Conservation (phyloP, 2,113 vertebrate species). For the Eretmochelys imbricata region DNA sequence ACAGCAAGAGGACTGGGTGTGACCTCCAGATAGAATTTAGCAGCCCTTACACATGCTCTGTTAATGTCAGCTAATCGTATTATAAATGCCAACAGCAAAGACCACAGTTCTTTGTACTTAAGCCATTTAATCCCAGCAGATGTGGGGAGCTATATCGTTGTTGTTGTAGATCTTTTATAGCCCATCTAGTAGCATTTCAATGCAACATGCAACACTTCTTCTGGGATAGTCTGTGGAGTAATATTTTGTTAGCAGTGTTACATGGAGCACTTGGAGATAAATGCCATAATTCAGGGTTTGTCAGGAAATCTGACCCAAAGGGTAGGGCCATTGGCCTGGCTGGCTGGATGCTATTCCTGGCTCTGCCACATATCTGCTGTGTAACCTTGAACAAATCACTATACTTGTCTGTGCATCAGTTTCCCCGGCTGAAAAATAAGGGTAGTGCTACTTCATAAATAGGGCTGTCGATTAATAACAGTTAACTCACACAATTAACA, state of each 20-base stretch:
- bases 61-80: accelerated
- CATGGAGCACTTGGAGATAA: neutral
- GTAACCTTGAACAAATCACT: neutral
- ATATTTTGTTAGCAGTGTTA: neutral
- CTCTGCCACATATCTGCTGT: neutral
- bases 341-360: neutral
- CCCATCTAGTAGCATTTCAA: accelerated
- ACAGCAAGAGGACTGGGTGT: neutral
- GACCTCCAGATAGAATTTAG: neutral
- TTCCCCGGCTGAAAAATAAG: neutral
- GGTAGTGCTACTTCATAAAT: neutral
- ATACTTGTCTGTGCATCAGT: neutral
- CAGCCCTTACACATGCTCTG: accelerated
- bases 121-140: accelerated
- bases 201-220: neutral
- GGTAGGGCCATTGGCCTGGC: accelerated
- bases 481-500: too few relatives aligned
- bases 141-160: neutral
- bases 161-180: neutral
- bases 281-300: neutral
- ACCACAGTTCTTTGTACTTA: neutral
- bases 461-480: too few relatives aligned
- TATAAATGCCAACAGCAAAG: neutral
- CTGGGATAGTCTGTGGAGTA: neutral
- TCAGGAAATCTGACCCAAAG: accelerated